These are phyloP conservation scores for Todiramphus chloris DNA, from an alignment of 2,113 vertebrate genomes.

Conservation along the genomic window DNA sequence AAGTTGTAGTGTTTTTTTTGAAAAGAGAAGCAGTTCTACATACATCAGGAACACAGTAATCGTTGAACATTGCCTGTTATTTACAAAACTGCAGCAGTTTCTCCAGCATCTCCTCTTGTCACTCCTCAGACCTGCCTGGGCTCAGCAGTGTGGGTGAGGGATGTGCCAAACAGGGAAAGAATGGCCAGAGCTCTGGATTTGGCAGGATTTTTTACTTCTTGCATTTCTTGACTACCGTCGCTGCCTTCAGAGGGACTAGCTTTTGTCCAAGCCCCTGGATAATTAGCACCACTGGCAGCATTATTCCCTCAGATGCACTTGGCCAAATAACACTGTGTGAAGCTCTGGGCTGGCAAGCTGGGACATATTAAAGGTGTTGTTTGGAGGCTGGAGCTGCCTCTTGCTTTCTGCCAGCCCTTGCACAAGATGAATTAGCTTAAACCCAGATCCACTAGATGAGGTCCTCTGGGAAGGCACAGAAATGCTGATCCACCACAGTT, in stretches of 20 bases:
- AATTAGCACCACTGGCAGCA: background rate
- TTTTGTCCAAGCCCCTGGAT: background rate
- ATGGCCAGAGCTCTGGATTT: background rate
- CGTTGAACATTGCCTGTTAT: background rate
- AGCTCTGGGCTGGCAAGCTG: background rate
- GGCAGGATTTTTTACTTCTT: background rate
- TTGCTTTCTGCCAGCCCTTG: background rate
- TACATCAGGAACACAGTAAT: background rate
- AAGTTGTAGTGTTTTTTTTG: background rate
- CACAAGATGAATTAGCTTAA: background rate
- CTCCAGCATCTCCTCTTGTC: background rate
- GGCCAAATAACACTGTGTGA: background rate
- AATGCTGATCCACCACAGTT: background rate
- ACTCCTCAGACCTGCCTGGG: background rate
- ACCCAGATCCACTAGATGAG: background rate
- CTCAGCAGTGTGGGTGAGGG: background rate
- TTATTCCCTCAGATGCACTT: background rate
- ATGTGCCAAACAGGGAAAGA: background rate
- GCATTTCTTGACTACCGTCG: background rate
- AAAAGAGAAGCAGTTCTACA: background rate
- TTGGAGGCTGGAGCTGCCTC: background rate
- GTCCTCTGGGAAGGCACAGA: background rate
- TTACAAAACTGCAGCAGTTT: slow-evolving; percentile 27
- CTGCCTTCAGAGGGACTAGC: background rate
- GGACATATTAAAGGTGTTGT: fast-evolving